These are phyloP conservation scores for Polydrusus cervinus DNA, from an alignment of 2,888 invertebrate species.

Conservation along the genomic window DNA sequence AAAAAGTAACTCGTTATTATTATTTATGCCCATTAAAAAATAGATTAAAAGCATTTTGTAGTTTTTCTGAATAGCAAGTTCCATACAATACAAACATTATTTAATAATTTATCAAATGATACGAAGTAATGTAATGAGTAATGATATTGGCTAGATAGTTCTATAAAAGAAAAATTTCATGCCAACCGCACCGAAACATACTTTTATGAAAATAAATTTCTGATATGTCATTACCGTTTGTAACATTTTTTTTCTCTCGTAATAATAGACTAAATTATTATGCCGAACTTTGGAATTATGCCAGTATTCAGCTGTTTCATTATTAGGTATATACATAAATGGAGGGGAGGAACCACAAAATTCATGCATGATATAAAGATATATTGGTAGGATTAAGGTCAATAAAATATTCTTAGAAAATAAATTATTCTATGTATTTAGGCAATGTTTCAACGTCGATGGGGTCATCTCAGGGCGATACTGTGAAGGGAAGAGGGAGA, in stretches of 20 bases:
- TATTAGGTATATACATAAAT: neutral
- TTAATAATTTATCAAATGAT: constrained; percentile 4
- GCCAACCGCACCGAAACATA: neutral
- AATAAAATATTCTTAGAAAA: too few relatives aligned
- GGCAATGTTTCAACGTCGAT: too few relatives aligned
- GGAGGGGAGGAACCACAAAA: neutral
- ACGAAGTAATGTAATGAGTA: neutral
- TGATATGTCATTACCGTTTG: neutral
- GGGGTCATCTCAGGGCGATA: too few relatives aligned
- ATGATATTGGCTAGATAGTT: neutral
- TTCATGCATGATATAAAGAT: too few relatives aligned
- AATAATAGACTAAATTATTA: neutral
- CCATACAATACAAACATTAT: constrained; percentile 13
- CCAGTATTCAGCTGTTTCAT: neutral
- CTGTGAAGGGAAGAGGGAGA: too few relatives aligned
- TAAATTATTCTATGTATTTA: too few relatives aligned
- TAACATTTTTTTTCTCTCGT: neutral
- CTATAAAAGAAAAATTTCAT: neutral
- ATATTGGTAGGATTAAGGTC: too few relatives aligned
- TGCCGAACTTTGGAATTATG: neutral
- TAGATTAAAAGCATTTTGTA: constrained; percentile 3
- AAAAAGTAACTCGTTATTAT: neutral
- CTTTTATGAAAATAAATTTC: neutral
- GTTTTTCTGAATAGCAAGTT: neutral
- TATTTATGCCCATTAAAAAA: neutral